Conservation (phyloP, 1,140 invertebrate species). For the Trichomalopsis sarcophagae region DNA sequence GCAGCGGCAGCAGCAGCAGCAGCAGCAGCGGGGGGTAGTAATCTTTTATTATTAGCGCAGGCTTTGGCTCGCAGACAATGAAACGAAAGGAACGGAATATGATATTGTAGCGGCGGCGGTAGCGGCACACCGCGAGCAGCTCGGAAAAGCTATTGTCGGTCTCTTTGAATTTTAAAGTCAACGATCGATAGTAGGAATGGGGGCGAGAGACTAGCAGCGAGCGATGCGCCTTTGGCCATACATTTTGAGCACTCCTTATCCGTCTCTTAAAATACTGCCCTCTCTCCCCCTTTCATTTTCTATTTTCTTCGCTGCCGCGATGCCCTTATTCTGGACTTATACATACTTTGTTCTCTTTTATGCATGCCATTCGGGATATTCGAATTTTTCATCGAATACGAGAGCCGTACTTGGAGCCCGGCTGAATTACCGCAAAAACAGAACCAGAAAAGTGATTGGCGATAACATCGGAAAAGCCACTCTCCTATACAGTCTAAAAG, state of each 20-base stretch:
- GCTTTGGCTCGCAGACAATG: conserved; percentile 74
- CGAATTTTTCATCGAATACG: background rate
- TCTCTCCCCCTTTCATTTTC: conserved; percentile 55
- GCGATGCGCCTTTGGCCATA: conserved; percentile 73
- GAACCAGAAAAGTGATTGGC: conserved; percentile 44
- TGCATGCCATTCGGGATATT: background rate
- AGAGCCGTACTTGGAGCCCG: background rate
- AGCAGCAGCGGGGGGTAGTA: conserved; percentile 69
- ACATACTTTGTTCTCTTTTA: conserved; percentile 9
- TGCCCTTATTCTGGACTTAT: conserved; percentile 14
- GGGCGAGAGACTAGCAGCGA: background rate
- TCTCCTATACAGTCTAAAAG: conserved; percentile 24
- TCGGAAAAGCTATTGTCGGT: conserved; percentile 75
- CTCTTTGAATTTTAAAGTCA: conserved; percentile 77
- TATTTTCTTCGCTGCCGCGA: conserved; percentile 16
- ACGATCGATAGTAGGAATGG: conserved; percentile 48
- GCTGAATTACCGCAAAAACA: conserved; percentile 42
- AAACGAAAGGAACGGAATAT: conserved; percentile 76
- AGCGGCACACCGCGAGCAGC: conserved; percentile 19
- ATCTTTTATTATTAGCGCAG: conserved; percentile 76
- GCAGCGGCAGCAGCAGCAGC: too few species aligned
- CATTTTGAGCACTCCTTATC: conserved; percentile 54
- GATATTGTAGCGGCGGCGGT: conserved; percentile 70
- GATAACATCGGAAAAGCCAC: conserved; percentile 41
- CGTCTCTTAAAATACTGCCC: conserved; percentile 57